These are phyloP conservation scores for Phortica okadai DNA, from an alignment of 2,888 invertebrate genomes.

Conservation along the genomic window DNA sequence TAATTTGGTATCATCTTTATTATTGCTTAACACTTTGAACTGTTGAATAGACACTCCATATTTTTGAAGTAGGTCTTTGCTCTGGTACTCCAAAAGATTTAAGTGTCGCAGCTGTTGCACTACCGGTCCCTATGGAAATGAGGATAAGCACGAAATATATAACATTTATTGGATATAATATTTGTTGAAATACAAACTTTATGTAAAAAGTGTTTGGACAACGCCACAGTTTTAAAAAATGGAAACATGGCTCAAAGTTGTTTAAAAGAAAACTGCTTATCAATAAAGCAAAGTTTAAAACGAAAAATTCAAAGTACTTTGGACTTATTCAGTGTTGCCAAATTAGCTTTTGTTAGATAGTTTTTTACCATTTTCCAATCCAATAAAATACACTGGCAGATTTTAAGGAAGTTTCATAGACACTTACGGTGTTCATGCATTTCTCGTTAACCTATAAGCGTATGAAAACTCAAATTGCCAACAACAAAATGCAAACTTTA, in stretches of 20 bases:
- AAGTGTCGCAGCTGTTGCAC: conserved; percentile 80
- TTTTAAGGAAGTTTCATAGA: no score
- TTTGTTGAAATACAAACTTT: background rate
- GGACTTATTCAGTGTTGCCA: background rate
- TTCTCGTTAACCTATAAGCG: no score
- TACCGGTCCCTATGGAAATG: conserved; percentile 27
- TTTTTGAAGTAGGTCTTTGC: conserved; percentile 92
- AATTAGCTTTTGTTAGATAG: background rate
- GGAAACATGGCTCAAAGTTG: background rate
- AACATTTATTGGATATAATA: background rate
- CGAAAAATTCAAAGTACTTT: background rate
- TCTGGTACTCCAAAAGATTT: conserved; percentile 97
- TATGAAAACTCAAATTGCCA: no score
- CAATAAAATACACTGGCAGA: no score
- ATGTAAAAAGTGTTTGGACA: background rate
- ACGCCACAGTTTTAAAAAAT: conserved; percentile 1
- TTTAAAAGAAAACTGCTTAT: conserved; percentile 3
- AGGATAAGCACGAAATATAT: background rate
- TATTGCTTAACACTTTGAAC: conserved; percentile 88
- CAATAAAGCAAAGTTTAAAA: background rate
- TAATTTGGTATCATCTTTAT: conserved; percentile 79
- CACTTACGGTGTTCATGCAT: no score
- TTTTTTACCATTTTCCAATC: no score
- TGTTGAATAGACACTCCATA: conserved; percentile 92
- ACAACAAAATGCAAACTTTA: no score